Conservation (phyloP, 2,797 vertebrate genomes). For the Cirrhinus mrigala region DNA sequence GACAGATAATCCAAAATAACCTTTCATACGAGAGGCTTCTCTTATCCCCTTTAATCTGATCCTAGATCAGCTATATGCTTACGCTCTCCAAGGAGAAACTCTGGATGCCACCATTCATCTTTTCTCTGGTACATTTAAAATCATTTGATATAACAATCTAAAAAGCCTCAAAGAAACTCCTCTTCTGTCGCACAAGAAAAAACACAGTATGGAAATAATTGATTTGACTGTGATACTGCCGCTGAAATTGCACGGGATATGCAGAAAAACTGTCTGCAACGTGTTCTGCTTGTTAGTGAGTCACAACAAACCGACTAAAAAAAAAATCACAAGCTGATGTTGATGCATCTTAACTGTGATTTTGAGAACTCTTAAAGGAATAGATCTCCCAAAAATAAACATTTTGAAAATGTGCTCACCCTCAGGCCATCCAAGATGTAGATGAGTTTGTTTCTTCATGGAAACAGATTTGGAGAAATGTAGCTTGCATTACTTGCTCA, state of each 20-base stretch:
- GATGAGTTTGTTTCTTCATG: no score
- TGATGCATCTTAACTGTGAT: not conserved
- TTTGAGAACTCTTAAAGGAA: not conserved
- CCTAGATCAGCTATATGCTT: not conserved
- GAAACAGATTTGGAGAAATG: no score
- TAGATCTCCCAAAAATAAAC: no score
- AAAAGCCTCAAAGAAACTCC: slow-evolving; percentile 8
- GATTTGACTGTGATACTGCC: slow-evolving; percentile 18
- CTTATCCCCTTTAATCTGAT: slow-evolving; percentile 28
- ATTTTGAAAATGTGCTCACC: no score
- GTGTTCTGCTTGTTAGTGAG: not conserved
- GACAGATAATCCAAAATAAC: slow-evolving; percentile 16
- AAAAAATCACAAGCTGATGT: not conserved
- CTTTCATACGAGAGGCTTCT: slow-evolving; percentile 10
- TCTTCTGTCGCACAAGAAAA: not conserved
- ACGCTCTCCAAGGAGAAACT: slow-evolving; percentile 20
- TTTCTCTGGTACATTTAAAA: slow-evolving; percentile 24
- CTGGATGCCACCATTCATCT: slow-evolving; percentile 18
- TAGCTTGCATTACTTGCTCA: no score
- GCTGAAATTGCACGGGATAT: not conserved
- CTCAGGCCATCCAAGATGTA: no score
- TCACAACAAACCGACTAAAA: not conserved
- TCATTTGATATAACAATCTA: slow-evolving; percentile 21
- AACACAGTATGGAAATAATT: slow-evolving; percentile 16
- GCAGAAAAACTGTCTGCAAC: not conserved